A percentile compares a stretch with the other conserved stretches of the same genome.
phyloP scores from a whole-genome alignment of 2,113 vertebrate genomes.

The Morone saxatilis region DNA sequence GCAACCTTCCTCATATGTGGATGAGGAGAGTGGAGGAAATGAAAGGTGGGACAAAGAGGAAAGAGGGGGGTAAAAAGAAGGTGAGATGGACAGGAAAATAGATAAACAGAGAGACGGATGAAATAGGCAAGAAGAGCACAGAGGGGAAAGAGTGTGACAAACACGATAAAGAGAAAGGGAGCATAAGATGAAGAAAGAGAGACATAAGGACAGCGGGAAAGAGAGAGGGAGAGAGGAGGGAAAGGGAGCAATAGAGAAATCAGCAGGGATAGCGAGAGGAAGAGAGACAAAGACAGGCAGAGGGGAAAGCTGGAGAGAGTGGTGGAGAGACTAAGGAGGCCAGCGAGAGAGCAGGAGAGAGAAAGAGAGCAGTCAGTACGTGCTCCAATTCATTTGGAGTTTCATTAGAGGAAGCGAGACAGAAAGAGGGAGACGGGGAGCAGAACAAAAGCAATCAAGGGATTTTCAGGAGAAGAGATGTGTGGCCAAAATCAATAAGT shows the following conservation, averaged over 20 bases:
- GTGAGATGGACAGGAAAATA: not conserved
- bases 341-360: slow-evolving; percentile 27
- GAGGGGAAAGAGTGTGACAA: slow-evolving; percentile 38
- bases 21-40: slow-evolving; percentile 10
- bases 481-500: slow-evolving; percentile 84
- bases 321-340: slow-evolving; percentile 16
- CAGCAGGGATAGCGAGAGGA: slow-evolving; percentile 17
- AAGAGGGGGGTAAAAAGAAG: slow-evolving; percentile 3
- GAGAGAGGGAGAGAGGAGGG: slow-evolving; percentile 5
- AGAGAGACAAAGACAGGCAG: slow-evolving; percentile 14
- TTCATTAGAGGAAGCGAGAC: slow-evolving; percentile 81
- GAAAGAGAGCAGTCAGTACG: slow-evolving; percentile 68
- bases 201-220: not conserved
- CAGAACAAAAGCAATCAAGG: slow-evolving; percentile 90
- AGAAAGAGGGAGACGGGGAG: slow-evolving; percentile 76
- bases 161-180: slow-evolving; percentile 44
- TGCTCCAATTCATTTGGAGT: slow-evolving; percentile 85
- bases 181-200: slow-evolving; percentile 38
- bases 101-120: slow-evolving; percentile 35
- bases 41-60: slow-evolving; percentile 31
- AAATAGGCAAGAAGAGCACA: slow-evolving; percentile 21
- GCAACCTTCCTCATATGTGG: slow-evolving; percentile 35
- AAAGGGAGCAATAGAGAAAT: slow-evolving; percentile 55
- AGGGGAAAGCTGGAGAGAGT: slow-evolving; percentile 1
- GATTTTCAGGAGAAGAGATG: slow-evolving; percentile 74